Base-by-base conservation (phyloP, 2,888 invertebrate genomes). In the Lymantria monacha region DNA sequence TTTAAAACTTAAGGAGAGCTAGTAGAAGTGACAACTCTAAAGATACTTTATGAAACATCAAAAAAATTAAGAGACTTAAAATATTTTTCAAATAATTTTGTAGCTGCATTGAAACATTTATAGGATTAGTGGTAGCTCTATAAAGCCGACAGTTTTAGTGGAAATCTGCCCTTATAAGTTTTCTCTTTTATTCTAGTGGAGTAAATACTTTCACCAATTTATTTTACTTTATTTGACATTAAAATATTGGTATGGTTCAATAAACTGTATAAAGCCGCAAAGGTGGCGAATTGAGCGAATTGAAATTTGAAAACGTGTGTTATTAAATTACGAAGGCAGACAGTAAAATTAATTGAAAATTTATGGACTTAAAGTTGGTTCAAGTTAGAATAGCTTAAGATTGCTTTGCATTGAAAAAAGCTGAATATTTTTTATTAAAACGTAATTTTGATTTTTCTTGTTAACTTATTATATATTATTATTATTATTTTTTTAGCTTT, bases 241-340 rank as follows among this genome's bases (percentile, higher is more conserved):
- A 33, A 31, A 38, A 44, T 45, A 51, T 51, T 22, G 31, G 30
- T 13, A 42, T 38, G 30, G 44, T 48, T 49, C 42, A 47, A 53
- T 53, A 48, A 43, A 11, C 38, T 40, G 42, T 33, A 9, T 30
- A 33, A 10, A 49, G 42, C 63, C 48, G 59, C 51, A 52, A 48
- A 50, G 46, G 44, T 55, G 42, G 33, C 46, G 44, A 36, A 44
- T 48, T 43, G 47, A 31, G 40, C 40, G 13, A 48, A 63, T 59
- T 55, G 44, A 55, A 61, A 61, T 61, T 22, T 59, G 55, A 63
- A 55, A 48, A 55, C 51, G 63, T 59, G 55, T 31, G 22, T 10
- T 36, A 55, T 55, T 63, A 48, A 10, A 10, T 10, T 33, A 33
- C 7, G 9, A 33, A 10, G 33, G 33, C 10, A 33, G 22, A 33